These are phyloP conservation scores for Vanessa tameamea DNA, from an alignment of 1,140 invertebrate genomes.

Conservation along the genomic window DNA sequence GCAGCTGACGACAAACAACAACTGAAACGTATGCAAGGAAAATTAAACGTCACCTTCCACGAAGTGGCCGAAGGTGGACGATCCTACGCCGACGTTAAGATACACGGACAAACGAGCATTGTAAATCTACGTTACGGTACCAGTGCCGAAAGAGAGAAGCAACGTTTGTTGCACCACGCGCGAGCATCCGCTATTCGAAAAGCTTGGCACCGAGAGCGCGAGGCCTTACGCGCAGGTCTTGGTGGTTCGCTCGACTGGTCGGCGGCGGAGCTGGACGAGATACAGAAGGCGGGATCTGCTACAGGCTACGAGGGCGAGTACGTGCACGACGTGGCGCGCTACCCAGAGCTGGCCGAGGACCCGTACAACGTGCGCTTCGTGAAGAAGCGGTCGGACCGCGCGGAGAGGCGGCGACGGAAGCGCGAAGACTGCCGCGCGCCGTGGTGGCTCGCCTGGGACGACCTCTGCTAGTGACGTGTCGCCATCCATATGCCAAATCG, in stretches of 20 bases:
- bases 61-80: constrained; percentile 88
- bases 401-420: constrained; percentile 85
- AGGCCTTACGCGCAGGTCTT: constrained; percentile 89
- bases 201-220: constrained; percentile 95
- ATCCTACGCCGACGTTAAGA: constrained; percentile 90
- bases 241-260: constrained; percentile 88
- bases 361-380: constrained; percentile 95
- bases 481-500: constrained; percentile 78
- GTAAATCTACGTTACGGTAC: constrained; percentile 94
- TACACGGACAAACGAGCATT: constrained; percentile 90
- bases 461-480: constrained; percentile 73
- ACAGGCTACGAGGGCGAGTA: constrained; percentile 94
- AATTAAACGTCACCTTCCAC: constrained; percentile 96
- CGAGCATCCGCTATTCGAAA: constrained; percentile 91
- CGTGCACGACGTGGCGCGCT: constrained; percentile 92
- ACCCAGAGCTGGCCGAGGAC: constrained; percentile 96
- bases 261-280: constrained; percentile 91
- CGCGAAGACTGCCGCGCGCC: constrained; percentile 65
- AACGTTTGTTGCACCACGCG: constrained; percentile 93
- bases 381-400: constrained; percentile 86
- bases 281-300: constrained; percentile 90
- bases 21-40: constrained; percentile 92
- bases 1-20: constrained; percentile 93
- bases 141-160: constrained; percentile 92
- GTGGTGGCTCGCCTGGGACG: constrained; percentile 72